phyloP scores from a whole-genome alignment of 2,888 invertebrate species.

The Physocephala rufipes region DNA sequence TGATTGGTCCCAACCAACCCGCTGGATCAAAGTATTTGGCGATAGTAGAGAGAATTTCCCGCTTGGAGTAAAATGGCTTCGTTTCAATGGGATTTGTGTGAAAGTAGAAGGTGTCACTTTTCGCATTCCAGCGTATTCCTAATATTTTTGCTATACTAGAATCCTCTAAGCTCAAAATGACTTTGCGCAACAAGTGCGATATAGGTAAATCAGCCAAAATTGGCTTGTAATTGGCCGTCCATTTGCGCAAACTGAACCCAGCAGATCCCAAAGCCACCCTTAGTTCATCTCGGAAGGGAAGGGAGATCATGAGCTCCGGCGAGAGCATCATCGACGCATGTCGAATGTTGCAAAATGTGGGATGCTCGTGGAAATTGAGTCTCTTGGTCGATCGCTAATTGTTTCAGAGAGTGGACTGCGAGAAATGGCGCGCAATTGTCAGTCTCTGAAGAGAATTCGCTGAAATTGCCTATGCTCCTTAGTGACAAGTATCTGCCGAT shows the following conservation, averaged over 20 bases:
- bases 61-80: background rate
- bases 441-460: too few relatives aligned
- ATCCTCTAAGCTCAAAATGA: background rate
- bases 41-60: background rate
- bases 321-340: too few relatives aligned
- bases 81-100: background rate
- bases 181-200: conserved; percentile 11
- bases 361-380: too few relatives aligned
- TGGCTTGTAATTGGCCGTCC: conserved; percentile 19
- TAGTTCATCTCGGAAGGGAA: conserved; percentile 20
- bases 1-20: conserved; percentile 6
- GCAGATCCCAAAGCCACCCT: conserved; percentile 17
- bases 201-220: conserved; percentile 5
- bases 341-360: too few relatives aligned
- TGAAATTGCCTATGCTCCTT: too few relatives aligned
- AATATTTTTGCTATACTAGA: conserved; percentile 1
- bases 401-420: too few relatives aligned
- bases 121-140: background rate
- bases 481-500: too few relatives aligned
- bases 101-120: background rate
- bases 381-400: too few relatives aligned
- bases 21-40: conserved; percentile 8
- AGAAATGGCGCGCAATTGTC: too few relatives aligned
- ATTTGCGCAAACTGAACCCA: conserved; percentile 23
- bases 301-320: too few relatives aligned